Evolutionary conservation across 1,140 invertebrate species (phyloP).

Genomic region (Scaptomyza graminum): DNA sequence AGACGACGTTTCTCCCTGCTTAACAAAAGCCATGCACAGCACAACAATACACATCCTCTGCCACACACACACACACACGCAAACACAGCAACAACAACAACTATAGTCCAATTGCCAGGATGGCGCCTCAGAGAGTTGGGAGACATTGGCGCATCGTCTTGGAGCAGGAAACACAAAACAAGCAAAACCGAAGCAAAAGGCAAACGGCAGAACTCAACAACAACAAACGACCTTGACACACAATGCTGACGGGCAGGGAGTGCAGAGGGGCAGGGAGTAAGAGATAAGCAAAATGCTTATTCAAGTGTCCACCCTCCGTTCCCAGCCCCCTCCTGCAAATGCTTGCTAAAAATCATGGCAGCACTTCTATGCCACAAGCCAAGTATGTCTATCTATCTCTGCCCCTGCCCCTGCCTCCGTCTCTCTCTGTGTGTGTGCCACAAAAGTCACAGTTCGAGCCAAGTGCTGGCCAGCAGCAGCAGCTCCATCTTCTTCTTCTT

Average conservation of each 20-base stretch:
- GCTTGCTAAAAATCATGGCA: slow-evolving; percentile 65
- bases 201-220: slow-evolving; percentile 23
- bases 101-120: slow-evolving; percentile 11
- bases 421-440: background rate
- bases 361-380: background rate
- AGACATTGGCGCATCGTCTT: slow-evolving; percentile 76
- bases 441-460: slow-evolving; percentile 8
- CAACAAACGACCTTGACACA: slow-evolving; percentile 71
- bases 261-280: slow-evolving; percentile 1
- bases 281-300: background rate
- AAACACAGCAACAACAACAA: slow-evolving; percentile 1
- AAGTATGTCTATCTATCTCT: background rate
- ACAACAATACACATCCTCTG: slow-evolving; percentile 69
- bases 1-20: slow-evolving; percentile 4
- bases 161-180: slow-evolving; percentile 68
- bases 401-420: background rate
- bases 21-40: slow-evolving; percentile 24
- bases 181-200: slow-evolving; percentile 14
- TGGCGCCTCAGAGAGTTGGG: slow-evolving; percentile 50
- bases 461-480: slow-evolving; percentile 4
- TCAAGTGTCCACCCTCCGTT: background rate
- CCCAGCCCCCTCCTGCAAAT: background rate
- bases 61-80: slow-evolving; percentile 38
- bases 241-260: slow-evolving; percentile 26
- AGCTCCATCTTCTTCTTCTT: slow-evolving; percentile 10